A percentile compares a stretch with the other conserved stretches of the same genome.
Evolutionary conservation across 30 jellyfish, hydroid and myxozoan species (phyloP).

Genomic region (Hydractinia echinata): DNA sequence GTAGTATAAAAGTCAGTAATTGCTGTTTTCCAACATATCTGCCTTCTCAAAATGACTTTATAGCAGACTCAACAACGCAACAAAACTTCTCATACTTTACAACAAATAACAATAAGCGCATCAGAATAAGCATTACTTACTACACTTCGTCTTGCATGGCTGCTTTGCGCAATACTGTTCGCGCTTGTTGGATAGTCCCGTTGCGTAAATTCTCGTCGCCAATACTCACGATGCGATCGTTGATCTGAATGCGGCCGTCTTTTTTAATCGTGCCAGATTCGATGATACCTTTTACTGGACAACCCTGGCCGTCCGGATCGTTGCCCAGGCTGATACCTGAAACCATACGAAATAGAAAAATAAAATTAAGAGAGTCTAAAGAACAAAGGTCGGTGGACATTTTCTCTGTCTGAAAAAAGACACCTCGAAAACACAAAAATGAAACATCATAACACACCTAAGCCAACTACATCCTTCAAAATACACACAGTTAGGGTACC

Average conservation of each 20-base stretch:
- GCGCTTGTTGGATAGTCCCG: conserved; percentile 64
- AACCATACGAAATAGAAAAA: not conserved
- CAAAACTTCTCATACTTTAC: too few relatives aligned
- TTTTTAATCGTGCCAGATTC: conserved; percentile 79
- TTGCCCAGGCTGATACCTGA: conserved; percentile 83
- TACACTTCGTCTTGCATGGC: conserved; percentile 60
- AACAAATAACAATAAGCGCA: too few relatives aligned
- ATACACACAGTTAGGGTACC: conserved; percentile 43
- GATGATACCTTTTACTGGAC: conserved; percentile 68
- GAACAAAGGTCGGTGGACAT: not conserved
- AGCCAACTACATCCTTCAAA: conserved; percentile 68
- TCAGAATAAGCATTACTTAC: conserved; percentile 36
- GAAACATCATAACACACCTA: conserved; percentile 36
- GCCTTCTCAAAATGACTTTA: too few relatives aligned
- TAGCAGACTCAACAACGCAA: too few relatives aligned
- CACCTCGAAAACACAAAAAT: too few relatives aligned
- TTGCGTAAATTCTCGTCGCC: conserved; percentile 50
- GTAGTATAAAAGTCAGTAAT: too few relatives aligned
- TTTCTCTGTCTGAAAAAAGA: too few relatives aligned
- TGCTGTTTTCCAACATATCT: too few relatives aligned
- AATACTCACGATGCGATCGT: conserved; percentile 66
- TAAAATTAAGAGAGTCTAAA: not conserved
- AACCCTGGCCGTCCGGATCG: conserved; percentile 79
- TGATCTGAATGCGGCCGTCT: conserved; percentile 67
- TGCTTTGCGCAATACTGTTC: conserved; percentile 67